Conservation (phyloP, 2,888 invertebrate species). For the Harmothoe impar region DNA sequence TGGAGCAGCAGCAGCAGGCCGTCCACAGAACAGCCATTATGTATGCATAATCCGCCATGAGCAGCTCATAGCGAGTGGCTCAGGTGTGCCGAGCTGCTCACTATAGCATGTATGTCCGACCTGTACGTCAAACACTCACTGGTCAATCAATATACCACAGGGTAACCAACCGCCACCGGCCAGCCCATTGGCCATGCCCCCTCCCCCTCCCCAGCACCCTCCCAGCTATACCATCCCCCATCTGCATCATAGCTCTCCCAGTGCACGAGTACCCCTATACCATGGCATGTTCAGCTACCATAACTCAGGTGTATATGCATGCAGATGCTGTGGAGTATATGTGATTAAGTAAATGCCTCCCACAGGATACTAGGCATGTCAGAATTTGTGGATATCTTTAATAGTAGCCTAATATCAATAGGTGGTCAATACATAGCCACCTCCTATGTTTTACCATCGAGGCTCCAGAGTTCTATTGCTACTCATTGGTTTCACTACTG, state of each 20-base stretch:
- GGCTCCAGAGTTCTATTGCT: no score
- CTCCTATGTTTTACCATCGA: no score
- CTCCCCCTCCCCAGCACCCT: no score
- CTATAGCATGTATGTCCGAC: neutral
- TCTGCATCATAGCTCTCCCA: neutral
- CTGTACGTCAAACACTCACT: neutral
- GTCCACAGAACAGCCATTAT: neutral
- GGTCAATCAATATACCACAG: constrained; percentile 1
- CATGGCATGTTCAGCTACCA: neutral
- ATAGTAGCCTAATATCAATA: no score
- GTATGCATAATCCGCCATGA: constrained; percentile 11
- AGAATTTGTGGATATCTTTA: no score
- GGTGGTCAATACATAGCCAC: no score
- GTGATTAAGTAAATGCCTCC: neutral
- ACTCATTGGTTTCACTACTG: no score
- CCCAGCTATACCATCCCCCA: no score
- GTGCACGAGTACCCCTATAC: neutral
- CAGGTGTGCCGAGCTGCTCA: neutral
- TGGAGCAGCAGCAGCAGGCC: neutral
- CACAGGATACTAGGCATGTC: no score
- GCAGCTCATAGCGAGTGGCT: neutral
- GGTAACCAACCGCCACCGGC: neutral
- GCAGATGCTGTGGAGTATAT: neutral
- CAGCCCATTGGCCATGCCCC: neutral
- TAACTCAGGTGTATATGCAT: neutral